Percentiles rank a stretch among this genome's conserved stretches.
Evolutionary conservation across 2,113 vertebrate species (phyloP).

Genomic region (Suncus etruscus): DNA sequence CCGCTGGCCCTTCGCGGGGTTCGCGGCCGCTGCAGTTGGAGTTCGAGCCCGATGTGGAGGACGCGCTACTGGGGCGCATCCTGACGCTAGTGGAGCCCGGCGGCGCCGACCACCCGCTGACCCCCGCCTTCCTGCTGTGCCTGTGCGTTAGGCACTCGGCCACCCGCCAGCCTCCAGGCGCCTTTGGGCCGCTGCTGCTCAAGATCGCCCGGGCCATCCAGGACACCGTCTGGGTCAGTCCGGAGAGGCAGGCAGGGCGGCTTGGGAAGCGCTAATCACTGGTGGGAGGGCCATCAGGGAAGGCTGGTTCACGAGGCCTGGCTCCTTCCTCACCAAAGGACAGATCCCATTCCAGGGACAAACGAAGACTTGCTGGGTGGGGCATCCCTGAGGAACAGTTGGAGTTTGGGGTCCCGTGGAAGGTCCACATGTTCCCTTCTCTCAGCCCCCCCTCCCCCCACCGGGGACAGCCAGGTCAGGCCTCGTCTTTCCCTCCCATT

Average conservation of each 20-base stretch:
- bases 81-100: slow-evolving; percentile 93
- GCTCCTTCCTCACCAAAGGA: too few relatives aligned
- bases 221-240: slow-evolving; percentile 92
- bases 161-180: slow-evolving; percentile 90
- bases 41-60: slow-evolving; percentile 92
- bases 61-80: slow-evolving; percentile 92
- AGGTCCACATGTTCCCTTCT: not conserved
- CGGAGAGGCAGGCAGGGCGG: too few relatives aligned
- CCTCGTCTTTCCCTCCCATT: not conserved
- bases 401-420: fast-evolving
- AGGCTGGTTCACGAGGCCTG: too few relatives aligned
- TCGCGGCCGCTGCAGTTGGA: slow-evolving; percentile 89
- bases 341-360: too few relatives aligned
- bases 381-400: too few relatives aligned
- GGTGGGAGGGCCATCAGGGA: too few relatives aligned
- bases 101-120: slow-evolving; percentile 94
- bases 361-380: too few relatives aligned
- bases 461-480: fast-evolving
- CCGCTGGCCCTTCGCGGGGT: not conserved
- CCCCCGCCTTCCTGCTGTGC: slow-evolving; percentile 95
- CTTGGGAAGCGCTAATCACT: too few relatives aligned
- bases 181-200: slow-evolving; percentile 94
- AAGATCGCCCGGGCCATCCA: slow-evolving; percentile 93
- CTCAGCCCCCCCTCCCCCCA: not conserved
- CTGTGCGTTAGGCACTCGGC: slow-evolving; percentile 97